Evolutionary conservation across 2,797 vertebrate genomes (phyloP).

Genomic region (Thamnophis elegans): DNA sequence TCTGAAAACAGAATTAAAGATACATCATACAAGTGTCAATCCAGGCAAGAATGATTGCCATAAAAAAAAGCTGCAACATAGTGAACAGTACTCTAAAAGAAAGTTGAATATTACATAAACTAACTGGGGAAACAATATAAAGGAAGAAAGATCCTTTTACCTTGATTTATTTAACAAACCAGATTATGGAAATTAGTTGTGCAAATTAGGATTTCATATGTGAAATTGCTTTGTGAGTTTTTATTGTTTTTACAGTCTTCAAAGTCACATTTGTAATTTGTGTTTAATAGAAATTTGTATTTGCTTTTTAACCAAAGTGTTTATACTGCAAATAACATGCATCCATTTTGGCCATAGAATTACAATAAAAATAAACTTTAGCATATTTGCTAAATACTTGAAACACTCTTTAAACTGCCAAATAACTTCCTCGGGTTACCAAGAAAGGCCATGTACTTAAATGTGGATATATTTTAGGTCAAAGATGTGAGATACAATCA

Average conservation of each 20-base stretch:
- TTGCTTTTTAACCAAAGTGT: not conserved
- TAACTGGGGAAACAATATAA: not conserved
- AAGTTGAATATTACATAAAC: not conserved
- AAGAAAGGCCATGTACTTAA: conserved; percentile 13
- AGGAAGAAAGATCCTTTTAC: not conserved
- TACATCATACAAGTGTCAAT: not conserved
- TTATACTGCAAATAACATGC: not conserved
- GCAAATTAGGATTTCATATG: not conserved
- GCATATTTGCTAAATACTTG: not conserved
- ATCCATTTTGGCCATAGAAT: not conserved
- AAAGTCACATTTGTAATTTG: not conserved
- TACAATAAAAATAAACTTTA: not conserved
- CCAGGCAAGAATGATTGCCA: not conserved
- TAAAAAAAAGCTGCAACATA: not conserved
- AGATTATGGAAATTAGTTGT: not conserved
- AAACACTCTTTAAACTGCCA: not conserved
- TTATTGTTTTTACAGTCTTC: not conserved
- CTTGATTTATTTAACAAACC: not conserved
- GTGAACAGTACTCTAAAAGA: not conserved
- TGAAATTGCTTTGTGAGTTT: not conserved
- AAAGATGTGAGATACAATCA: conserved; percentile 26
- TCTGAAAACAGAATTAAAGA: not conserved
- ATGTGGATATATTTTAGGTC: conserved; percentile 4
- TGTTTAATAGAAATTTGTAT: not conserved
- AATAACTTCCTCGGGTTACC: not conserved